These are phyloP conservation scores for Archilochus colubris DNA, from an alignment of 2,113 vertebrate species.

Conservation along the genomic window DNA sequence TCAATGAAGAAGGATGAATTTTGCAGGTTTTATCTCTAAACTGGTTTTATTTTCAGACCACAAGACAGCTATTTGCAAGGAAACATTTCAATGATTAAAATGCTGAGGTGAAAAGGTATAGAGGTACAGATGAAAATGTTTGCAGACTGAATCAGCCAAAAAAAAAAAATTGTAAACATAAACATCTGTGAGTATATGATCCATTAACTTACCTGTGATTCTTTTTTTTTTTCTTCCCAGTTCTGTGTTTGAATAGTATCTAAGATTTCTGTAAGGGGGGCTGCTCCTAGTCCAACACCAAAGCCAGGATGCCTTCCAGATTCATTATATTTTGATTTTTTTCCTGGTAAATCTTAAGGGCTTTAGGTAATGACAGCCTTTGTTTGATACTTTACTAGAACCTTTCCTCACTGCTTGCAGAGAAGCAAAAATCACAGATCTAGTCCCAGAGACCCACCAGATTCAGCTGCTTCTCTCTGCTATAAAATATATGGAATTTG, in stretches of 20 bases:
- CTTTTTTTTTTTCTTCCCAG: no score
- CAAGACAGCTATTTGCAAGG: not conserved
- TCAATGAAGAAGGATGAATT: not conserved
- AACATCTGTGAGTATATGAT: not conserved
- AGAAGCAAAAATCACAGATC: not conserved
- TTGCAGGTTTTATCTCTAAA: not conserved
- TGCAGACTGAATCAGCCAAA: not conserved
- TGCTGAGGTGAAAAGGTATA: accelerated
- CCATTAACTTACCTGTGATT: not conserved
- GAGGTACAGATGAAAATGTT: accelerated
- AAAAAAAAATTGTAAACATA: not conserved
- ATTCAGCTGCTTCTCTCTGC: not conserved
- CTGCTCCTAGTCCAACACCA: not conserved
- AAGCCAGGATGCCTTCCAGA: not conserved
- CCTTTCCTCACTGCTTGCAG: not conserved
- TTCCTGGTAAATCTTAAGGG: not conserved
- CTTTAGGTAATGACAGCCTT: not conserved
- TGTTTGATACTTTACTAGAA: not conserved
- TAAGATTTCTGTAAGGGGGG: not conserved
- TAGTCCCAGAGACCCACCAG: not conserved
- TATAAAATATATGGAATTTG: not conserved
- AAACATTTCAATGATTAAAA: not conserved
- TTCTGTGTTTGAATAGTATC: not conserved
- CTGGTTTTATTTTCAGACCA: not conserved
- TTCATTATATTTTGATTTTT: not conserved